A percentile compares a stretch with the other conserved stretches of the same genome.
These are phyloP conservation scores for Amblyteles armatorius DNA, from an alignment of 2,888 invertebrate species.

Conservation along the genomic window DNA sequence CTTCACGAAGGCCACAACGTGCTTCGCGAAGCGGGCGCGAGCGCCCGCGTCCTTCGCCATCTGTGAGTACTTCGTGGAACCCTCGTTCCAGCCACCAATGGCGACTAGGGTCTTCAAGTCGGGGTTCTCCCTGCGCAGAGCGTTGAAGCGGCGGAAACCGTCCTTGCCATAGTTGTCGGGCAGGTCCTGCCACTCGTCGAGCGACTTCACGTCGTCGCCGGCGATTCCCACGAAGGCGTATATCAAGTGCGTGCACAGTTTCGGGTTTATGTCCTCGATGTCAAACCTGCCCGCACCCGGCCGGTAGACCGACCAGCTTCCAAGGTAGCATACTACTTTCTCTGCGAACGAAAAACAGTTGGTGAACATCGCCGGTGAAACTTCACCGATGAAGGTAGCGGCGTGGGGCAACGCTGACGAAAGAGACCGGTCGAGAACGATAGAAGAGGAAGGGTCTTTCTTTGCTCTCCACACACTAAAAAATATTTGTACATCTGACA, in stretches of 20 bases:
- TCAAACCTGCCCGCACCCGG: conserved; percentile 88
- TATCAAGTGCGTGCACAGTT: conserved; percentile 90
- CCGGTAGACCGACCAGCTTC: conserved; percentile 91
- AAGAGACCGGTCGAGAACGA: too few relatives aligned
- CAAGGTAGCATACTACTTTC: conserved; percentile 90
- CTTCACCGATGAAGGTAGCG: too few relatives aligned
- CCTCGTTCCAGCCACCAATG: conserved; percentile 91
- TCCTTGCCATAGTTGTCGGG: conserved; percentile 85
- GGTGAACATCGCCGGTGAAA: too few relatives aligned
- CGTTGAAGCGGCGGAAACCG: conserved; percentile 86
- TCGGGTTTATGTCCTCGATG: conserved; percentile 88
- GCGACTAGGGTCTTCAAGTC: conserved; percentile 87
- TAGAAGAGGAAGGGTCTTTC: too few relatives aligned
- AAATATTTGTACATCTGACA: too few relatives aligned
- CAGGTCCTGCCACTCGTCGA: conserved; percentile 88
- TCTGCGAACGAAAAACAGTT: conserved; percentile 82
- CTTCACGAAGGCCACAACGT: conserved; percentile 86
- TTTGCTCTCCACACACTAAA: too few relatives aligned
- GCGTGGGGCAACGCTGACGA: too few relatives aligned
- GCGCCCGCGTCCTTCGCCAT: conserved; percentile 84
- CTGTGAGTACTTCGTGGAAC: conserved; percentile 87
- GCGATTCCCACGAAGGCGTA: conserved; percentile 90
- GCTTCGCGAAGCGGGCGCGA: conserved; percentile 86
- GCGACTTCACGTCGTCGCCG: conserved; percentile 85
- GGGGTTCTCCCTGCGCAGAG: conserved; percentile 86